Conservation (phyloP, 2,888 invertebrate species). For the Linnaemya vulpina region DNA sequence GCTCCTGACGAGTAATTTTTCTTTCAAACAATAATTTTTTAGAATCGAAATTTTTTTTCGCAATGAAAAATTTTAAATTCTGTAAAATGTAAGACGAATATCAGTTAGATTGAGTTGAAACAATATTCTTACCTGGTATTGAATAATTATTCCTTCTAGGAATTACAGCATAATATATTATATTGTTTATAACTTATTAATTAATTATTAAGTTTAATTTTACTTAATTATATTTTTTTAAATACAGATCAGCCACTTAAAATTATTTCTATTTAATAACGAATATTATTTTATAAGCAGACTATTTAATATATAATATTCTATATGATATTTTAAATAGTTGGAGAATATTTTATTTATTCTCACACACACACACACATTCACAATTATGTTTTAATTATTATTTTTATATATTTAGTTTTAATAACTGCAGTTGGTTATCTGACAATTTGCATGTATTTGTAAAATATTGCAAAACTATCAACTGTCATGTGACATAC, state of each 20-base stretch:
- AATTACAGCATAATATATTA: background rate
- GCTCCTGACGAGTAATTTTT: too few relatives aligned
- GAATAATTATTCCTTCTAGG: background rate
- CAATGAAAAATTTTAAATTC: background rate
- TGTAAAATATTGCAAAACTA: constrained; percentile 58
- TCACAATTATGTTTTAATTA: background rate
- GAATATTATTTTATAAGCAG: background rate
- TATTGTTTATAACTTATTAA: background rate
- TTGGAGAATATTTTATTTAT: constrained; percentile 1
- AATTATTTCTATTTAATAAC: background rate
- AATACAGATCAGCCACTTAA: background rate
- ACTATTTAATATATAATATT: background rate
- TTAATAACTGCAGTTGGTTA: background rate
- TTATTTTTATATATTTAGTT: background rate
- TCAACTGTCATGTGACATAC: constrained; percentile 53
- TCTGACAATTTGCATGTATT: constrained; percentile 21
- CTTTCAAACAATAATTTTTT: background rate
- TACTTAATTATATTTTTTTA: background rate
- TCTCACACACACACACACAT: background rate
- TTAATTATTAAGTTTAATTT: background rate
- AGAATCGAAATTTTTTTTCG: background rate
- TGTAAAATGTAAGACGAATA: background rate
- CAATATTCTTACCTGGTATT: background rate
- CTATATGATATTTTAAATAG: background rate
- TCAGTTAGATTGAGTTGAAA: background rate